Percentiles rank a stretch among this genome's conserved stretches.
phyloP scores from a whole-genome alignment of 2,797 vertebrate genomes.

The Thunnus albacares region DNA sequence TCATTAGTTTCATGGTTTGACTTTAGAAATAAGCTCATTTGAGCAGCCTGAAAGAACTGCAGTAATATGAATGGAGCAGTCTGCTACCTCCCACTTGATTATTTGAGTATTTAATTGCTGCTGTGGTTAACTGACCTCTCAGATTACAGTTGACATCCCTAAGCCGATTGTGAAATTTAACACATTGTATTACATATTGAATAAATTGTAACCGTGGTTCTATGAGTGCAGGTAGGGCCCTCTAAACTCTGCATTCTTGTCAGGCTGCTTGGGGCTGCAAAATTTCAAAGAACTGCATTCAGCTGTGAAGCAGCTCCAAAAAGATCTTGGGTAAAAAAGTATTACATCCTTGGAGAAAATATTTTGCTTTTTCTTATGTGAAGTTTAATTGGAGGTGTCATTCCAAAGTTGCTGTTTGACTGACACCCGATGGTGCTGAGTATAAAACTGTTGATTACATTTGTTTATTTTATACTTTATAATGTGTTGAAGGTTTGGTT shows the following conservation, averaged over 20 bases:
- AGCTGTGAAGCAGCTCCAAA: neutral
- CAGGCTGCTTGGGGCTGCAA: no score
- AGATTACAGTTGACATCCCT: neutral
- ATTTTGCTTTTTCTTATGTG: neutral
- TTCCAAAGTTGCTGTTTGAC: no score
- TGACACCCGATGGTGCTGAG: no score
- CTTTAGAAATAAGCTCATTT: neutral
- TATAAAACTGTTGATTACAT: no score
- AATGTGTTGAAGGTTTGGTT: no score
- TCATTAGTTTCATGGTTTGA: neutral
- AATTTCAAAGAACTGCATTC: neutral
- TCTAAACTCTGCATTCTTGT: no score
- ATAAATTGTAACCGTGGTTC: neutral
- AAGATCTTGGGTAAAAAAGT: neutral
- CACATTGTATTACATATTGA: neutral
- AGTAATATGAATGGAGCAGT: neutral
- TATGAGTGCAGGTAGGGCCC: no score
- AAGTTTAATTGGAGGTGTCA: no score
- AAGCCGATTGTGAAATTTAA: neutral
- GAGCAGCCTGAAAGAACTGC: neutral
- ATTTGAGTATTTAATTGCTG: neutral
- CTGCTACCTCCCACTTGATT: neutral
- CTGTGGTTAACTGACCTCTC: neutral
- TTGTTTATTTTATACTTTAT: no score
- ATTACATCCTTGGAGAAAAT: neutral